Evolutionary conservation across 2,113 vertebrate genomes (phyloP), one percentile per base, ranked within the genome.

Genomic region (Dicerorhinus sumatrensis): DNA sequence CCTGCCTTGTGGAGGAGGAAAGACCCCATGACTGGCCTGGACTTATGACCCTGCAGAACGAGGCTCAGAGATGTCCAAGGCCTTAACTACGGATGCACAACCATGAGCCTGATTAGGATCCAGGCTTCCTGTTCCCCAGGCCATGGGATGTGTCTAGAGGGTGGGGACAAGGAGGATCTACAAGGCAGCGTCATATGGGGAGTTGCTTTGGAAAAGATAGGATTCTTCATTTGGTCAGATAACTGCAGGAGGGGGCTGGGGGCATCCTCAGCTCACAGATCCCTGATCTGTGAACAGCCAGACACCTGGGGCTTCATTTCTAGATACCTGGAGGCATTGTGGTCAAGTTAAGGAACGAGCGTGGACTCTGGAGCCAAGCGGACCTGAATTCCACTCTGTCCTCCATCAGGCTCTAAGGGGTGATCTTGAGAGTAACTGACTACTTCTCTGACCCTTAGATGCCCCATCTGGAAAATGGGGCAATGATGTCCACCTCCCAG

Each of bases 101-200:
- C 33, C 2, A 17, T 12, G 48, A 89, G 33, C 67, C n/a, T 25
- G 46, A 11, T 0, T 48, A 31, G 73, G 67, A 56, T 5, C 9
- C 63, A 72, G 18, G 2, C 1, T 8, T n/a, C 33, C 67, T 39
- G 51, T 12, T 51, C 33, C 56, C 42, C 3, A 0, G 65, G 51
- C 77, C 10, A 0, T 0, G 6, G 25, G 33, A 46, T 77, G 18
- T n/a, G 51, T 56, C 77, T 12, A 2, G 39, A 8, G 54, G 3
- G 21, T 2, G 8, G 23, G 29, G 58, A 12, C 48, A 21, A 21
- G 67, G 18, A 58, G 42, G 62, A 10, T 36, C 36, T 56, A 10
- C 2, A 20, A 62, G 81, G 36, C 20, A 5, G 25, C 0, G 2
- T 48, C 42, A 1, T 6, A 3, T 5, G 20, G 8, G 8, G 12